Evolutionary conservation across 2,797 vertebrate species (phyloP).

Genomic region (Labeo calbasu): DNA sequence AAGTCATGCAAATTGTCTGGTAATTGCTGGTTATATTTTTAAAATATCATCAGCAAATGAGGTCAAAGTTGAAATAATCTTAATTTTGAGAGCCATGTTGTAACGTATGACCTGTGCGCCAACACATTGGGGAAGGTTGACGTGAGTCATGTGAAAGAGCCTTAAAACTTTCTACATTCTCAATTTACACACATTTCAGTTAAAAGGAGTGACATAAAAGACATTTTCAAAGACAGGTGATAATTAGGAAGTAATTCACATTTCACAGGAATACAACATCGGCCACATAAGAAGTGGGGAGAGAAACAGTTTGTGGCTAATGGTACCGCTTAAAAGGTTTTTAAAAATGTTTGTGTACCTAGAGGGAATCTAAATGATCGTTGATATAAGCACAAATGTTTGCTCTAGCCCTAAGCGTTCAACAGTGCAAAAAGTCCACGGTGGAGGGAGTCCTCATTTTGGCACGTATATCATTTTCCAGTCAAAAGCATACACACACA

Average conservation of each 20-base stretch:
- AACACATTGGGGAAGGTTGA: neutral
- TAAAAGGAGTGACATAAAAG: slow-evolving; percentile 32
- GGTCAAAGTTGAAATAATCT: neutral
- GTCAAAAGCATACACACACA: slow-evolving; percentile 53
- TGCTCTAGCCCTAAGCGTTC: slow-evolving; percentile 70
- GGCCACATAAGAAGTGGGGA: slow-evolving; percentile 58
- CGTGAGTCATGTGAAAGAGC: slow-evolving; percentile 36
- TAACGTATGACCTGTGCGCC: too few species aligned
- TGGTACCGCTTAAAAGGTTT: slow-evolving; percentile 34
- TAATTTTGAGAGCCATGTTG: neutral
- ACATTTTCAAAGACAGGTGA: slow-evolving; percentile 39
- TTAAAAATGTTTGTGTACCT: slow-evolving; percentile 42
- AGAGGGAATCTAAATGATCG: slow-evolving; percentile 62
- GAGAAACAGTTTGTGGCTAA: slow-evolving; percentile 51
- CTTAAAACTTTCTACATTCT: slow-evolving; percentile 12
- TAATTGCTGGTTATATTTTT: neutral
- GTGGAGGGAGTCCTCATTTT: slow-evolving; percentile 71
- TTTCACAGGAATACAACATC: slow-evolving; percentile 65
- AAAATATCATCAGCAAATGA: neutral
- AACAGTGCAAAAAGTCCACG: slow-evolving; percentile 72
- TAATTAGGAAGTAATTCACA: slow-evolving; percentile 33
- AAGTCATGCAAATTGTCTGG: neutral
- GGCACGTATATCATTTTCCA: slow-evolving; percentile 68
- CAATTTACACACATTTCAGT: slow-evolving; percentile 13
- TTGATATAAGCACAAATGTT: slow-evolving; percentile 42